phyloP scores from a whole-genome alignment of 2,113 vertebrate species.

The Nymphicus hollandicus region DNA sequence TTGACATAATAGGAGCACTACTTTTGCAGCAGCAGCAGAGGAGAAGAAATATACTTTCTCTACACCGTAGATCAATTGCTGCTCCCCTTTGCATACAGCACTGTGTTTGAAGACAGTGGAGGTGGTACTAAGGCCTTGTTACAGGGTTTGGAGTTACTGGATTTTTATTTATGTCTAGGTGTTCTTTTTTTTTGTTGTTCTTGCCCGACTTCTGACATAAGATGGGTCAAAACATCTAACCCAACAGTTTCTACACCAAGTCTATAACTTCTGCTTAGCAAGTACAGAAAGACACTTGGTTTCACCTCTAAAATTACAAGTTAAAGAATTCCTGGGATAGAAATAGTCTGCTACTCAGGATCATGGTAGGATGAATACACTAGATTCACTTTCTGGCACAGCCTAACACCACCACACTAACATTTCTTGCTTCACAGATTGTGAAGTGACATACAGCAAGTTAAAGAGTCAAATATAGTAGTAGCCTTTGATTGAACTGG shows the following conservation, averaged over 20 bases:
- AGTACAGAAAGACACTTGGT: not conserved
- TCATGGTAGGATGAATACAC: not conserved
- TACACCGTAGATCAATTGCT: not conserved
- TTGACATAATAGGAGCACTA: slow-evolving; percentile 31
- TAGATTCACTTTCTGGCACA: not conserved
- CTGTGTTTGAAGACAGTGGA: not conserved
- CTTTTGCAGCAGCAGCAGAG: not conserved
- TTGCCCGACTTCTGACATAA: not conserved
- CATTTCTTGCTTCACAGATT: not conserved
- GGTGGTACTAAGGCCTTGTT: not conserved
- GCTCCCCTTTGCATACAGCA: not conserved
- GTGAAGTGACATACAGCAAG: not conserved
- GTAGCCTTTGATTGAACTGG: not conserved
- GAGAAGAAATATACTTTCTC: not conserved
- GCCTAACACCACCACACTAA: not conserved
- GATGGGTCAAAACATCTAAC: not conserved
- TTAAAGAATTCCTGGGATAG: not conserved
- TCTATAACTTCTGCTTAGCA: not conserved
- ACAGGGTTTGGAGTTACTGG: not conserved
- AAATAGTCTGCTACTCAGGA: not conserved
- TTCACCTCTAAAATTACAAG: not conserved
- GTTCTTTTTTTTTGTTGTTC: not conserved
- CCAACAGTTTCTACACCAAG: not conserved
- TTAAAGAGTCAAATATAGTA: not conserved
- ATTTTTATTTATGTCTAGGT: not conserved